phyloP scores from a whole-genome alignment of 2,888 invertebrate genomes.

The Siphonodentalium dalli region DNA sequence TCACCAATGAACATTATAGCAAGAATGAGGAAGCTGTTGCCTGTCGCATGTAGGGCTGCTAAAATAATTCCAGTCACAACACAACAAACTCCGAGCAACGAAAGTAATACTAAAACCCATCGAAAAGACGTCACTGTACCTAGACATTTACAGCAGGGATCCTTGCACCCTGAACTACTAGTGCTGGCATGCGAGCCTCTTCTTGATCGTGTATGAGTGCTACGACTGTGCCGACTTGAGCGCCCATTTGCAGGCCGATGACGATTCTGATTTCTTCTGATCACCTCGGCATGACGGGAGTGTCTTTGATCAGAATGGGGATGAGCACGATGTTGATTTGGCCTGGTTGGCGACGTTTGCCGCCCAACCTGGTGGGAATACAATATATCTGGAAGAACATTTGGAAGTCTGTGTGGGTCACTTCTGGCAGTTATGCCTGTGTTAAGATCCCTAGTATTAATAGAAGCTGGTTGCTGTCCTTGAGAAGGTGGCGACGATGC shows the following conservation, averaged over 20 bases:
- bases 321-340: constrained; percentile 21
- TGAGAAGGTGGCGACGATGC: too few species aligned
- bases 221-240: constrained; percentile 20
- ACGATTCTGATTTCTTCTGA: constrained; percentile 37
- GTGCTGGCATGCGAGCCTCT: constrained; percentile 27
- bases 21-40: constrained; percentile 58
- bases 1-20: constrained; percentile 64
- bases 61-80: constrained; percentile 61
- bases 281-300: constrained; percentile 32
- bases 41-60: constrained; percentile 57
- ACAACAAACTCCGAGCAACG: constrained; percentile 59
- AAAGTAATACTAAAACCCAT: constrained; percentile 59
- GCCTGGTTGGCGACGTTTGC: too few species aligned
- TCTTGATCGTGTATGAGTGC: constrained; percentile 35
- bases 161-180: constrained; percentile 36
- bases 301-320: constrained; percentile 21
- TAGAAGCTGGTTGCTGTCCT: constrained; percentile 14
- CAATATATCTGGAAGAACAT: constrained; percentile 53
- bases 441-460: constrained; percentile 38
- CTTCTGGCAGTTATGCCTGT: constrained; percentile 29
- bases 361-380: constrained; percentile 47
- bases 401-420: constrained; percentile 27
- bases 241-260: constrained; percentile 29
- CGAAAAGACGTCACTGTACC: constrained; percentile 57
- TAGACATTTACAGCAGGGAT: constrained; percentile 54